phyloP scores from a whole-genome alignment of 2,888 invertebrate species.

The Uropetala carovei region DNA sequence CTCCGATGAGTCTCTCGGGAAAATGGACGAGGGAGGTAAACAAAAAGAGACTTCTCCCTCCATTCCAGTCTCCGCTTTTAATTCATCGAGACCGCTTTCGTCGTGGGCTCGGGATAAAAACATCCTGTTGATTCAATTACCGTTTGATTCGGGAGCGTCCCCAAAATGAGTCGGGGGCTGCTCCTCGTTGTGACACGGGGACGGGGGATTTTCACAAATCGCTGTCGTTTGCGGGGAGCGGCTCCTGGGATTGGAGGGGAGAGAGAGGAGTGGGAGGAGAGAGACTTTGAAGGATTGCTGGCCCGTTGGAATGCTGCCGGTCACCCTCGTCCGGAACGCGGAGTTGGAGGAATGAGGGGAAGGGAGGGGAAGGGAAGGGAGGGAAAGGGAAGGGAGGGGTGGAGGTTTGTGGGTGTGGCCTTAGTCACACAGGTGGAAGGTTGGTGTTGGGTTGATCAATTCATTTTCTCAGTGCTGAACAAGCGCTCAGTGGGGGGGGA shows the following conservation, averaged over 20 bases:
- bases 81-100: too few relatives aligned
- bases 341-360: too few relatives aligned
- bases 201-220: conserved; percentile 37
- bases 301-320: conserved; percentile 15
- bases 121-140: conserved; percentile 32
- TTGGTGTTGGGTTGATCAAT: conserved; percentile 8
- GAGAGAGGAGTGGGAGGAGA: neutral
- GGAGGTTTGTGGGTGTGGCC: conserved; percentile 23
- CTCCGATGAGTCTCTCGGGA: too few relatives aligned
- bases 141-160: conserved; percentile 3
- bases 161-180: neutral
- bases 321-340: neutral
- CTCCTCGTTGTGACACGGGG: neutral
- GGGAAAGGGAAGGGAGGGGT: neutral
- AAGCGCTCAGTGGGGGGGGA: neutral
- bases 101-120: neutral
- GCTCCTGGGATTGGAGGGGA: too few relatives aligned
- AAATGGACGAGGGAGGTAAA: too few relatives aligned
- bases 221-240: neutral
- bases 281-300: conserved; percentile 7
- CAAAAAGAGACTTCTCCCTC: too few relatives aligned
- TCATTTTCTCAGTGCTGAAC: conserved; percentile 13
- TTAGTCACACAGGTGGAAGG: conserved; percentile 35
- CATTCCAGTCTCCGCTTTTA: too few relatives aligned
- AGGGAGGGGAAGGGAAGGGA: neutral